Evolutionary conservation across 2,888 invertebrate species (phyloP), one percentile per base, ranked within the genome.

Genomic region (Trichogramma dendrolimi): DNA sequence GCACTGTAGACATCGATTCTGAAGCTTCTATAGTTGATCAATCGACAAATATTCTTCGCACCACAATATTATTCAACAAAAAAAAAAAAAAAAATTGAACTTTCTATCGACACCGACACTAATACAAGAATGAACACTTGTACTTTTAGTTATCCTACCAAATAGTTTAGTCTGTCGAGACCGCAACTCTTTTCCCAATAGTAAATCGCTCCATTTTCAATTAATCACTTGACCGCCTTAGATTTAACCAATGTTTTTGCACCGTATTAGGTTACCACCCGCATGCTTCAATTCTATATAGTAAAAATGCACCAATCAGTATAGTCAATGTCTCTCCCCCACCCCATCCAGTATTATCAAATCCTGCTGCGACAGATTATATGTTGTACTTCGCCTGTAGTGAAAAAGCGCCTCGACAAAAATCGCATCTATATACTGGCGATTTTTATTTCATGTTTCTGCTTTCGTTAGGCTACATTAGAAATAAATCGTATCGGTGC

Each of bases 101-200:
- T 57, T 11, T 58, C 11, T 46, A 48, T 52, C 38, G 66, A 66
- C 53, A 59, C 54, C 27, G 60, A 66, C 53, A 60, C 60, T 60
- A 62, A 63, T 54, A 67, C 67, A 40, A 55, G 58, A 27, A 55
- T 58, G 51, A 61, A 63, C 59, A 62, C 60, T 51, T 43, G 48
- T 55, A 59, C 42, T 40, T 14, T 55, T 42, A 47, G 1, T 47
- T 43, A 38, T 46, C 46, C 48, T 44, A 65, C 55, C 27, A 27
- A 56, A 39, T 41, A 55, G 38, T 52, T 42, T 27, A 58, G n/a
- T 50, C 38, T 41, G 7, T 55, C 51, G 60, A 62, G 62, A 62
- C 57, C 43, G 59, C 56, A 42, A 60, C 59, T 62, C 47, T 51
- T 51, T 10, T 42, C 39, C 52, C 52, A 60, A 14, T 60, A 65